phyloP scores from a whole-genome alignment of 2,797 vertebrate species.

The Rhinella marina region DNA sequence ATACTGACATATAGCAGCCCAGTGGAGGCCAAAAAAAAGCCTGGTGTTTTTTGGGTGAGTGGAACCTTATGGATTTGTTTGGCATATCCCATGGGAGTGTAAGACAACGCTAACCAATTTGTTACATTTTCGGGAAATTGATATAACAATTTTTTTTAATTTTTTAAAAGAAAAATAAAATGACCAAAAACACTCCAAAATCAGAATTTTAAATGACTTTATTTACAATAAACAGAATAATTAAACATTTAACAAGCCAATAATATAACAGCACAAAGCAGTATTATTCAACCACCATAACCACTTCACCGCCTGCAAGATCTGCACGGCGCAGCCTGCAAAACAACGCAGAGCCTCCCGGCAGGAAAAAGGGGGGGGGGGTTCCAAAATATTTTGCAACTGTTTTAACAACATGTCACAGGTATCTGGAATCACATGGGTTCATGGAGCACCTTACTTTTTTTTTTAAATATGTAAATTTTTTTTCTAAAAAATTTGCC shows the following conservation, averaged over 20 bases:
- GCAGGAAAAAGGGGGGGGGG: constrained; percentile 6
- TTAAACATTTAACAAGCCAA: constrained; percentile 61
- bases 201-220: constrained; percentile 63
- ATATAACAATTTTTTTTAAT: too few relatives aligned
- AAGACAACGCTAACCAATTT: too few relatives aligned
- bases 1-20: too few relatives aligned
- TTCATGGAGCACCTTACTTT: constrained; percentile 52
- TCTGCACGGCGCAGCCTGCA: background rate
- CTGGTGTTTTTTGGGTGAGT: too few relatives aligned
- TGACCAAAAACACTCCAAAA: background rate
- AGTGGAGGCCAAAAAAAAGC: too few relatives aligned
- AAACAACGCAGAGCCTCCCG: background rate
- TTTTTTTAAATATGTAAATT: too few relatives aligned
- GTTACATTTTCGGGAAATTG: too few relatives aligned
- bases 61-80: too few relatives aligned
- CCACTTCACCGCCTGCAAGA: constrained; percentile 8
- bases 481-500: constrained; percentile 28
- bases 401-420: constrained; percentile 1
- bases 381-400: background rate
- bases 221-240: constrained; percentile 63
- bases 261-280: constrained; percentile 60
- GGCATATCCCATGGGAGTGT: too few relatives aligned
- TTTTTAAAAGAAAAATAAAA: background rate
- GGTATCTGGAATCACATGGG: constrained; percentile 29
- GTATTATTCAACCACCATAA: constrained; percentile 50